Evolutionary conservation across 2,797 vertebrate genomes (phyloP).

Genomic region (Pangasius macronema): DNA sequence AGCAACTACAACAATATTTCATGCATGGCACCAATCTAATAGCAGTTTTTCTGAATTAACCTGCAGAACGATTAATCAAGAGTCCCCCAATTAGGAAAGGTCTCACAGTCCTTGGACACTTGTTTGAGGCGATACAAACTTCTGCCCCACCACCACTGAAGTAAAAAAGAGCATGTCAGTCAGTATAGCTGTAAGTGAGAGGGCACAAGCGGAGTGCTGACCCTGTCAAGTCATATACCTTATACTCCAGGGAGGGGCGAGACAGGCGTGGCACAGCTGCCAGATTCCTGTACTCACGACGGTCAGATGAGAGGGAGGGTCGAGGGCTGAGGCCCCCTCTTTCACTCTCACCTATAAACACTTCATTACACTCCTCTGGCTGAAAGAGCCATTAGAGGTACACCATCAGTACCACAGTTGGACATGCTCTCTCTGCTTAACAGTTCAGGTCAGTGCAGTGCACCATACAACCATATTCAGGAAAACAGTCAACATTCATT

Average conservation of each 20-base stretch:
- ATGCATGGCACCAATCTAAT: neutral
- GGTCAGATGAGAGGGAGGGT: constrained; percentile 65
- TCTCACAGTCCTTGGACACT: neutral
- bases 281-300: constrained; percentile 74
- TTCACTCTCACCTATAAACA: constrained; percentile 72
- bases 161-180: constrained; percentile 37
- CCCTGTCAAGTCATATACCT: constrained; percentile 67
- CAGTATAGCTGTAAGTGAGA: constrained; percentile 42
- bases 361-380: constrained; percentile 73
- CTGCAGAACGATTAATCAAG: constrained; percentile 16
- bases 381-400: constrained; percentile 69
- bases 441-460: neutral
- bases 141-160: constrained; percentile 60
- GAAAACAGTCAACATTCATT: neutral
- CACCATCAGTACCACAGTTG: constrained; percentile 30
- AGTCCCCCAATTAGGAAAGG: constrained; percentile 13
- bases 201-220: constrained; percentile 13
- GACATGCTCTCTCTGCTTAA: neutral
- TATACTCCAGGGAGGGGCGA: constrained; percentile 68
- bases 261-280: constrained; percentile 77
- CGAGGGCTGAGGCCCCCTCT: constrained; percentile 61
- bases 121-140: constrained; percentile 31
- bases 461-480: neutral
- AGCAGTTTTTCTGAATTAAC: neutral
- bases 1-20: neutral